These are phyloP conservation scores for Halictus rubicundus DNA, from an alignment of 1,140 invertebrate species.

Conservation along the genomic window DNA sequence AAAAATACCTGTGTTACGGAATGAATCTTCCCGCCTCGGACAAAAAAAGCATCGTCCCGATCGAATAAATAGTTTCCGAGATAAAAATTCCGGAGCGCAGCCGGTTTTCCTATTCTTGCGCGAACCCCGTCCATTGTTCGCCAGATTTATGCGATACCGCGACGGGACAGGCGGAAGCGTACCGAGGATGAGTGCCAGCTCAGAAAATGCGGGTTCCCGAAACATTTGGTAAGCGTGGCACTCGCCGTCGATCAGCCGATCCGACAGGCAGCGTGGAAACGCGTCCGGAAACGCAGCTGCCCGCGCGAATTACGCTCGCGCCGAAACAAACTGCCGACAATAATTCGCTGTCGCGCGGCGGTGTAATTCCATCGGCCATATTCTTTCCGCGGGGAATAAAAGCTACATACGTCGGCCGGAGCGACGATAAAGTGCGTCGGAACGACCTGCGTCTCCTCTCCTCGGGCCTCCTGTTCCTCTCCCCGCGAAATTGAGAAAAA, in stretches of 20 bases:
- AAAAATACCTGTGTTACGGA: too few species aligned
- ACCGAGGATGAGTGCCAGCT: too few species aligned
- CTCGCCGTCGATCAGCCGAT: background rate
- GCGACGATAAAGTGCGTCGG: slow-evolving; percentile 22
- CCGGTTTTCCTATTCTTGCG: too few species aligned
- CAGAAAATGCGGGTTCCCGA: too few species aligned
- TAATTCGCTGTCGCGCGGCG: slow-evolving; percentile 19
- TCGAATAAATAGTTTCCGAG: too few species aligned
- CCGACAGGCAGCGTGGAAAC: background rate
- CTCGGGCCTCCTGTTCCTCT: background rate
- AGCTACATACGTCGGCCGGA: background rate
- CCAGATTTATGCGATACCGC: too few species aligned
- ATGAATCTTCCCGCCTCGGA: too few species aligned
- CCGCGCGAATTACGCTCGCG: slow-evolving; percentile 8
- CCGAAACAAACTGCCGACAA: slow-evolving; percentile 12
- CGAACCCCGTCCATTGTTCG: too few species aligned
- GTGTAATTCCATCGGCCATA: slow-evolving; percentile 9
- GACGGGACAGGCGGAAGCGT: too few species aligned
- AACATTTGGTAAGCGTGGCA: too few species aligned
- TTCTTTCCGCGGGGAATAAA: slow-evolving; percentile 3
- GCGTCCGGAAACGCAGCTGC: background rate
- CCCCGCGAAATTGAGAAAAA: slow-evolving; percentile 55
- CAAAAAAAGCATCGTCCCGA: too few species aligned
- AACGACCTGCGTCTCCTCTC: background rate
- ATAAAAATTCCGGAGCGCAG: too few species aligned